Percentiles rank a stretch among this genome's conserved stretches.
Evolutionary conservation across 2,113 vertebrate genomes (phyloP).

Genomic region (Ceuthmochares aereus): DNA sequence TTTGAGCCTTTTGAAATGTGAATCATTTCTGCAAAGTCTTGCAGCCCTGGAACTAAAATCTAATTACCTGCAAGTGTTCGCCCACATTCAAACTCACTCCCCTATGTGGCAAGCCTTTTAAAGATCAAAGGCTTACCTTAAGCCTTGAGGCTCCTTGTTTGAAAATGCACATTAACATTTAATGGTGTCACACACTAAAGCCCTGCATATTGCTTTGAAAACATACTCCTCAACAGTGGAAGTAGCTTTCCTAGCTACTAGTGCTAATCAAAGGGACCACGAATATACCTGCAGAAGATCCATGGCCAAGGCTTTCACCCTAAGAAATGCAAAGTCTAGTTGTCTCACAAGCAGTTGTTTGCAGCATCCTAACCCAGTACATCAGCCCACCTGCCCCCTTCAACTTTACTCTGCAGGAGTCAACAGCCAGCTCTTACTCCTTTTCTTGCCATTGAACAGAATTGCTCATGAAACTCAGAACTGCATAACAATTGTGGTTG

Average conservation of each 20-base stretch:
- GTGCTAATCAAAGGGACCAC: neutral
- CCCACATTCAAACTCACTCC: conserved; percentile 30
- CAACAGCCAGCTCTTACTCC: neutral
- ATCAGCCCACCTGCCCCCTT: neutral
- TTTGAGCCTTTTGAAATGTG: conserved; percentile 64
- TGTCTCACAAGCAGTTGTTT: neutral
- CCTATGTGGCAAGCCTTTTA: conserved; percentile 38
- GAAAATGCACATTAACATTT: conserved; percentile 43
- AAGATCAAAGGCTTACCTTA: conserved; percentile 62
- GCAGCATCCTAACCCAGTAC: neutral
- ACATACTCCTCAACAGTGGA: neutral
- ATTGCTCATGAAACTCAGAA: neutral
- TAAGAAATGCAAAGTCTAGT: neutral
- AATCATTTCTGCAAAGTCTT: conserved; percentile 48
- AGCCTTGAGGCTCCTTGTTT: conserved; percentile 46
- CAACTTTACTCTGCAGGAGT: neutral
- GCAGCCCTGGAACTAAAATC: conserved; percentile 51
- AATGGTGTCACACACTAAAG: conserved; percentile 37
- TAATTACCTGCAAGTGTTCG: conserved; percentile 63
- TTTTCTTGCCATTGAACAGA: neutral
- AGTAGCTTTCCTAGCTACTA: neutral
- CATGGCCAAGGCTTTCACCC: neutral
- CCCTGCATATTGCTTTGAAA: neutral
- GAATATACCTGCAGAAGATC: neutral
- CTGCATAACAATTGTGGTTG: neutral